Evolutionary conservation across 2,797 vertebrate species (phyloP), one percentile per base, ranked within the genome.

Genomic region (Hoplostethus mediterraneus): DNA sequence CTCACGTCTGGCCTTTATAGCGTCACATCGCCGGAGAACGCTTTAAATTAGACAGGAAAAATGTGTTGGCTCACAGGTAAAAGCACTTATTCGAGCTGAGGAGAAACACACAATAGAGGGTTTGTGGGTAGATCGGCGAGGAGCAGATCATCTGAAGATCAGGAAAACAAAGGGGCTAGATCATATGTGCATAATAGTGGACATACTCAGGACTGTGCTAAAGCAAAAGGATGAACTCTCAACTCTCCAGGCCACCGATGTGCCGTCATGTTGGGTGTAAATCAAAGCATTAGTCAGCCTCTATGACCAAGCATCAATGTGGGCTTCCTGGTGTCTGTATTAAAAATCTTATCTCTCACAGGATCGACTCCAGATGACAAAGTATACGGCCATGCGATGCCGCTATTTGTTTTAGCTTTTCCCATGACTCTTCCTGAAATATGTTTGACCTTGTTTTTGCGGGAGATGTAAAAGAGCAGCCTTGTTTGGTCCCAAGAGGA

Each of bases 381-480:
- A 80, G 75, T 79, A 75, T 68, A 42, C 66, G 38, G 25, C 73
- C 57, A 0, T 75, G 63, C 53, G 72, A 61, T 61, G 75, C 54
- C 77, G 65, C 62, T 84, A 47, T 80, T 83, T 79, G 62, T 79
- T 77, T 69, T 73, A 82, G 74, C 65, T 56, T 73, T 94, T 95
- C 93, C 92, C 93, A 94, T 90, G 92, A 92, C 92, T 93, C 85
- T 74, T 83, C 82, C 81, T 90, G 80, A 84, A 84, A 91, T 87
- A 79, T 85, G 86, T 79, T 67, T 91, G 91, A 93, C 91, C 92
- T 86, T 80, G 86, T 88, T 28, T 21, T 89, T 85, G 83, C 16
- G 21, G 21, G 76, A 75, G 85, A 87, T 82, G 77, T 79, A 71
- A 82, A 72, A 83, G 84, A 80, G 57, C 65, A 57, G 69, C 63